phyloP scores from a whole-genome alignment of 37 sponge, comb jelly and placozoan genomes.

The Ephydatia muelleri region DNA sequence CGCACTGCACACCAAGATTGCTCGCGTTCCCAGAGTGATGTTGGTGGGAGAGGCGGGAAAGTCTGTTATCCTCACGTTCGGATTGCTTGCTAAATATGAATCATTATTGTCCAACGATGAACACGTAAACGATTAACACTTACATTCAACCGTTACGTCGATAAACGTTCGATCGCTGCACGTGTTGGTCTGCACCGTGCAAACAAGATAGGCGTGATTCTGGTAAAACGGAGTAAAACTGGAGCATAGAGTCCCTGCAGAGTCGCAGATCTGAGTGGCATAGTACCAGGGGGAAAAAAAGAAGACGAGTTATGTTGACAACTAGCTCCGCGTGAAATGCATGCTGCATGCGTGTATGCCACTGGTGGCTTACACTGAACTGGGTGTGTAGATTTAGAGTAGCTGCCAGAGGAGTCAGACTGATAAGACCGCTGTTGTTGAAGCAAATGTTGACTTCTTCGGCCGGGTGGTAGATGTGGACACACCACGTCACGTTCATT shows the following conservation, averaged over 20 bases:
- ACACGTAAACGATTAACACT: background rate
- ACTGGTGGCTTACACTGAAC: background rate
- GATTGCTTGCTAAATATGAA: background rate
- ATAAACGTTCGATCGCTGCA: constrained; percentile 8
- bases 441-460: constrained; percentile 28
- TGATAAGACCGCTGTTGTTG: constrained; percentile 1
- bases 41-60: background rate
- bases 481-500: constrained; percentile 36
- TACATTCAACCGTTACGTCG: background rate
- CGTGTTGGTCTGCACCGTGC: background rate
- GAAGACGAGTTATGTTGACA: background rate
- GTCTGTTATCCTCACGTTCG: background rate
- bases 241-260: background rate
- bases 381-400: background rate
- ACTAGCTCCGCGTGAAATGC: background rate
- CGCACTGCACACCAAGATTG: background rate
- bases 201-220: constrained; percentile 3
- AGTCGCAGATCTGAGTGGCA: background rate
- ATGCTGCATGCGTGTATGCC: background rate
- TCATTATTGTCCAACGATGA: background rate
- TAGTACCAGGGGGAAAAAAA: background rate
- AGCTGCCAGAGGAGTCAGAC: background rate
- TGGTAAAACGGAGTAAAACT: constrained; percentile 2
- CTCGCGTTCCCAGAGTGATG: background rate
- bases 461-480: constrained; percentile 36